Evolutionary conservation across 2,888 invertebrate genomes (phyloP).

Genomic region (Heliconius hortense): DNA sequence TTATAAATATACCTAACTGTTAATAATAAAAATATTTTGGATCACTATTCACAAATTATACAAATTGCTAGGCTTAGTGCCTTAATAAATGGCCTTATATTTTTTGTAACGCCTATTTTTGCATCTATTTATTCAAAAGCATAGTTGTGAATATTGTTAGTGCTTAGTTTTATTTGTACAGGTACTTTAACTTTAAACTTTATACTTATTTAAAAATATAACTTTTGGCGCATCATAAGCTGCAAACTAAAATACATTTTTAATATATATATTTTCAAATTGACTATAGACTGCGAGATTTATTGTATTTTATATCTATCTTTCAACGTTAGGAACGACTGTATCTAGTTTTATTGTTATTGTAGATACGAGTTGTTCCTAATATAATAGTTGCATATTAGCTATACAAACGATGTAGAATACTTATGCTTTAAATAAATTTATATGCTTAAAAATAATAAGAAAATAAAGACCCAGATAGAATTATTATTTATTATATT

Average conservation of each 20-base stretch:
- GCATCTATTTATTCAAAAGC: constrained; percentile 3
- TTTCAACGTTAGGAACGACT: background rate
- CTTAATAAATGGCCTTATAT: constrained; percentile 16
- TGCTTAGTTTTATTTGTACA: constrained; percentile 21
- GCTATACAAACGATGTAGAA: background rate
- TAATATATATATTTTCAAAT: background rate
- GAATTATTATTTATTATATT: background rate
- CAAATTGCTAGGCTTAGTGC: constrained; percentile 13
- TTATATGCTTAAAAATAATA: background rate
- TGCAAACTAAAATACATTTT: background rate
- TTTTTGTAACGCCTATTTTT: constrained; percentile 1
- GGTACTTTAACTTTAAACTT: background rate
- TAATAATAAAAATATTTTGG: background rate
- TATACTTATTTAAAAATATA: background rate
- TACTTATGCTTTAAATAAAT: background rate
- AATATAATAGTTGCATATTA: background rate
- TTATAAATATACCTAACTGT: background rate
- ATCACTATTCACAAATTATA: background rate
- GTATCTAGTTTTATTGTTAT: background rate
- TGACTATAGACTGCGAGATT: background rate
- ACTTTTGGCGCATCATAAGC: background rate
- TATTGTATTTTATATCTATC: no score
- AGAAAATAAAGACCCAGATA: background rate
- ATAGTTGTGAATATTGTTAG: constrained; percentile 14
- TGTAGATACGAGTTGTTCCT: no score